phyloP scores from a whole-genome alignment of 2,888 invertebrate genomes.

The Drosophila mimica region DNA sequence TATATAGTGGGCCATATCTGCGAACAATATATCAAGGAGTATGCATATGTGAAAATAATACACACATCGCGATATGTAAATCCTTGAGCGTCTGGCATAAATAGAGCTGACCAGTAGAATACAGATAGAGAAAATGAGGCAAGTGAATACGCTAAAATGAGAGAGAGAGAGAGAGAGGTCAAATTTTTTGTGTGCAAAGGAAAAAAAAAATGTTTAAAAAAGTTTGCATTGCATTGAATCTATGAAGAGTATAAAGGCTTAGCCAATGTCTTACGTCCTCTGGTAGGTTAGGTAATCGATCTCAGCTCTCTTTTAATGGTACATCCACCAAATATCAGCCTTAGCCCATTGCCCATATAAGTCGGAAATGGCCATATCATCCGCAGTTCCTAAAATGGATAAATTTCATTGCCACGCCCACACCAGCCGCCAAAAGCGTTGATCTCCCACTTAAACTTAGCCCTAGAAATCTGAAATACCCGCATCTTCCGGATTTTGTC shows the following conservation, averaged over 20 bases:
- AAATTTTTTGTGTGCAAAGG: neutral
- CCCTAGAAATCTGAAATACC: too few relatives aligned
- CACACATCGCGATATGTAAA: neutral
- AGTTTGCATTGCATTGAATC: neutral
- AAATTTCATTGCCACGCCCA: too few relatives aligned
- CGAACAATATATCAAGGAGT: neutral
- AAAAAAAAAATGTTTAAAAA: neutral
- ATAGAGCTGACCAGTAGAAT: neutral
- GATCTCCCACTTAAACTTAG: too few relatives aligned
- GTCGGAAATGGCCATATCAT: neutral
- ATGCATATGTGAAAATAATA: constrained; percentile 9
- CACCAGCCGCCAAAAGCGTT: too few relatives aligned
- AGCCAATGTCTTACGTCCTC: neutral
- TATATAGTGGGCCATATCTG: neutral
- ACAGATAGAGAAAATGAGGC: neutral
- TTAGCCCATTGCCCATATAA: neutral
- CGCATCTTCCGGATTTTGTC: neutral
- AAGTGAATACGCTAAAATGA: neutral
- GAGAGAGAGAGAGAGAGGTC: neutral
- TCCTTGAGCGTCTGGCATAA: neutral
- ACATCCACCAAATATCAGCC: neutral
- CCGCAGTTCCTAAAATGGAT: too few relatives aligned
- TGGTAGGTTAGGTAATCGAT: too few relatives aligned
- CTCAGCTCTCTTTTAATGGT: too few relatives aligned
- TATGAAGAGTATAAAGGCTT: neutral